These are phyloP conservation scores for Watersipora subatra DNA, from an alignment of 1,140 invertebrate species.

Conservation along the genomic window DNA sequence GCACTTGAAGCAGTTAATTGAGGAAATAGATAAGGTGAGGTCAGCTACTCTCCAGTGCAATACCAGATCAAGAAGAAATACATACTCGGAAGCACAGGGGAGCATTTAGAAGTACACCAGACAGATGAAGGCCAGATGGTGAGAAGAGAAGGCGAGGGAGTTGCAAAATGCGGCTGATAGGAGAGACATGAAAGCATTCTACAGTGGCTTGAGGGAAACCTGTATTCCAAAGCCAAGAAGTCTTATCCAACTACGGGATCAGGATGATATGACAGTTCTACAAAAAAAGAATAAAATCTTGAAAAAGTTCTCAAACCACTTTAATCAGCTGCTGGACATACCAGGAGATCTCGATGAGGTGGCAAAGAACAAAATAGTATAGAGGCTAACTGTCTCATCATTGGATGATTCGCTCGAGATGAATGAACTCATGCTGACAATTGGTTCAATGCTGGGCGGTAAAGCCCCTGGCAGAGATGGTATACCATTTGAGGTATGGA, in stretches of 20 bases:
- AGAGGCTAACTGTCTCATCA: neutral
- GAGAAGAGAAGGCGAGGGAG: neutral
- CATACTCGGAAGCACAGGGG: neutral
- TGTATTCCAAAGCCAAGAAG: neutral
- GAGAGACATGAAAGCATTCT: neutral
- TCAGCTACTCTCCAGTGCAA: neutral
- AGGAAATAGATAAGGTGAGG: neutral
- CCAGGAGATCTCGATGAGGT: neutral
- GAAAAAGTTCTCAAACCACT: neutral
- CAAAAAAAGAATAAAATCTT: neutral
- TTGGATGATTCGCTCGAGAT: neutral
- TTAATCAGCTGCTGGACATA: neutral
- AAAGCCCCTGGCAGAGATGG: neutral
- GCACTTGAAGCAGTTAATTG: neutral
- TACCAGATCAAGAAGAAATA: neutral
- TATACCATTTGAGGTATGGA: constrained; percentile 6
- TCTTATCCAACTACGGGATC: neutral
- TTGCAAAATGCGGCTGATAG: neutral
- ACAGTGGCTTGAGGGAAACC: neutral
- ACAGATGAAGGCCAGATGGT: neutral
- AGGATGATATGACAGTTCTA: neutral
- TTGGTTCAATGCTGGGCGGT: neutral
- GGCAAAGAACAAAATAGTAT: neutral
- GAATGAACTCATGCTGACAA: neutral
- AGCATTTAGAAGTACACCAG: neutral